A percentile compares a stretch with the other conserved stretches of the same genome.
Evolutionary conservation across 2,797 vertebrate genomes (phyloP).

Genomic region (Schizopygopsis malacanthus): DNA sequence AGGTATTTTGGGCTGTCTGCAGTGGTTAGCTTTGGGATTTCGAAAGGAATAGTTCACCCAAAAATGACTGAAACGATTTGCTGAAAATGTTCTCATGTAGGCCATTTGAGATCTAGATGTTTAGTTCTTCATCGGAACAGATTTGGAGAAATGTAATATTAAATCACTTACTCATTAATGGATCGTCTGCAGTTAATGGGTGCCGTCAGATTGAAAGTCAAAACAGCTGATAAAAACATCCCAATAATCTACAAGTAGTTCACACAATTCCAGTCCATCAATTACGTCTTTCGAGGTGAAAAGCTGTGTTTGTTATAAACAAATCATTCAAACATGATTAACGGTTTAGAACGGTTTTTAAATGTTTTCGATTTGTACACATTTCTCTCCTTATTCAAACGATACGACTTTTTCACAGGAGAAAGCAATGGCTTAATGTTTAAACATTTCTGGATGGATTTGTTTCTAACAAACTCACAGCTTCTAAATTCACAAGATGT

Average conservation of each 20-base stretch:
- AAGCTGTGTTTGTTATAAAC: neutral
- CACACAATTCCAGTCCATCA: neutral
- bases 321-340: neutral
- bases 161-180: neutral
- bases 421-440: too few relatives aligned
- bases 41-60: neutral
- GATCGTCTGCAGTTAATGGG: neutral
- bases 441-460: neutral
- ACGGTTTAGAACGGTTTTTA: neutral
- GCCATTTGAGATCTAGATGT: neutral
- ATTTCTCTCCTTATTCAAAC: neutral
- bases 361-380: neutral
- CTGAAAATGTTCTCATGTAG: neutral
- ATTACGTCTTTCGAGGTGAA: neutral
- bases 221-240: neutral
- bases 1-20: constrained; percentile 21
- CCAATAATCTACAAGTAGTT: neutral
- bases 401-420: neutral
- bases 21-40: constrained; percentile 13
- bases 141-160: neutral
- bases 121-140: neutral
- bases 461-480: neutral
- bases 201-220: neutral
- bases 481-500: neutral
- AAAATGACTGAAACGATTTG: neutral